phyloP scores from a whole-genome alignment of 2,797 vertebrate species.

The Malurus splendens region DNA sequence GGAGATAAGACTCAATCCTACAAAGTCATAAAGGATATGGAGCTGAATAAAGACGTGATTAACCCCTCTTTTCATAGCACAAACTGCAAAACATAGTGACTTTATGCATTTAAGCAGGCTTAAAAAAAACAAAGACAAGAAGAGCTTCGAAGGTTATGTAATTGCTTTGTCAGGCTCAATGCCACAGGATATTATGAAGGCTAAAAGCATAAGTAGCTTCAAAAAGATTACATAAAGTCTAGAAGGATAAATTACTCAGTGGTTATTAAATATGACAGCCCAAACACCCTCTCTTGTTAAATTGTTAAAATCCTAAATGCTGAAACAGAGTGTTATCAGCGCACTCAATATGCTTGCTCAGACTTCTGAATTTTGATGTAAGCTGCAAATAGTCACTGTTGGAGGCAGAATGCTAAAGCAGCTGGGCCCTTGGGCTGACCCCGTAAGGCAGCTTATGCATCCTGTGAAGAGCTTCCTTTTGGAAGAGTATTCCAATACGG shows the following conservation, averaged over 20 bases:
- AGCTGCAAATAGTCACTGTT: neutral
- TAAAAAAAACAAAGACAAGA: neutral
- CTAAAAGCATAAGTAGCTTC: neutral
- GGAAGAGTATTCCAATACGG: rapidly evolving
- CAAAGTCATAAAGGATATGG: neutral
- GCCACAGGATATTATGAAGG: neutral
- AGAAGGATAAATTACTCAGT: neutral
- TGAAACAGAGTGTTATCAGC: neutral
- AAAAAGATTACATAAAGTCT: neutral
- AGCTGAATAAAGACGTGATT: neutral
- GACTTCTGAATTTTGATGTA: neutral
- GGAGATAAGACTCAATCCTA: neutral
- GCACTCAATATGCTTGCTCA: neutral
- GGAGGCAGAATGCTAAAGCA: neutral
- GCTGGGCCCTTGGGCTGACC: rapidly evolving
- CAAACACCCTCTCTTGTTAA: neutral
- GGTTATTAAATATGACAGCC: slow-evolving; percentile 6
- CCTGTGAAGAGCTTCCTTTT: neutral
- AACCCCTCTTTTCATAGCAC: neutral
- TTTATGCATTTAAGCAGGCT: neutral
- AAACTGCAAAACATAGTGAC: neutral
- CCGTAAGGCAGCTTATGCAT: neutral
- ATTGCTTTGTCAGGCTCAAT: neutral
- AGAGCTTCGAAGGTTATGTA: neutral
- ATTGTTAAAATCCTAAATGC: neutral